Conservation (phyloP, 2,113 vertebrate genomes). For the Myotis yumanensis region DNA sequence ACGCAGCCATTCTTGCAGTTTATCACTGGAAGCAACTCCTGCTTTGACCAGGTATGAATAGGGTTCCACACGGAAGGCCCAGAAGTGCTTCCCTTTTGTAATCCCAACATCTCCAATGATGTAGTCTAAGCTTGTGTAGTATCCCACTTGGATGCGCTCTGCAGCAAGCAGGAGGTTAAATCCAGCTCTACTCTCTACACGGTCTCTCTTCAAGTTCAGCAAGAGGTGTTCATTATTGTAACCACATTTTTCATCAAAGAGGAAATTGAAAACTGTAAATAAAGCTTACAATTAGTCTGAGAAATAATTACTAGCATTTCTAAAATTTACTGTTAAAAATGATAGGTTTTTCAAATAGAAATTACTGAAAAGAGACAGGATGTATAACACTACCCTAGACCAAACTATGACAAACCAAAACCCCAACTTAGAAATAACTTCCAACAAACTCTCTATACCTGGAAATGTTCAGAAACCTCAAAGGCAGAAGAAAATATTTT, state of each 20-base stretch:
- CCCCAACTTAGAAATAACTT: neutral
- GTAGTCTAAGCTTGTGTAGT: constrained; percentile 93
- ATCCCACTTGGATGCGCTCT: constrained; percentile 93
- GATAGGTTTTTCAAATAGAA: neutral
- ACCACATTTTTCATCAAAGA: constrained; percentile 96
- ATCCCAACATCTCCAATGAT: constrained; percentile 94
- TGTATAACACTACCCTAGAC: neutral
- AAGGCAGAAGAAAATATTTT: constrained; percentile 16
- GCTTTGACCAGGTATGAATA: constrained; percentile 96
- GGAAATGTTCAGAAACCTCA: constrained; percentile 12
- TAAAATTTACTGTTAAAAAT: neutral
- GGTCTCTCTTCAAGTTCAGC: constrained; percentile 88
- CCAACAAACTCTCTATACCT: neutral
- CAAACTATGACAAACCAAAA: neutral
- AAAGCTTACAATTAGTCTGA: constrained; percentile 47
- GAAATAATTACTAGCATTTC: neutral
- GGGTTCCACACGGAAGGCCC: constrained; percentile 93
- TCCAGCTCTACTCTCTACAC: constrained; percentile 93
- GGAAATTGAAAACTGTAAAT: constrained; percentile 92
- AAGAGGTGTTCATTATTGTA: constrained; percentile 92
- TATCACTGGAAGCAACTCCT: constrained; percentile 93
- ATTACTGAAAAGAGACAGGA: neutral
- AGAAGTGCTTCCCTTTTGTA: constrained; percentile 94
- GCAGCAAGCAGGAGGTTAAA: constrained; percentile 90
- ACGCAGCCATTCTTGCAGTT: constrained; percentile 95